phyloP scores from a whole-genome alignment of 2,113 vertebrate species.

The Callaeas wilsoni region DNA sequence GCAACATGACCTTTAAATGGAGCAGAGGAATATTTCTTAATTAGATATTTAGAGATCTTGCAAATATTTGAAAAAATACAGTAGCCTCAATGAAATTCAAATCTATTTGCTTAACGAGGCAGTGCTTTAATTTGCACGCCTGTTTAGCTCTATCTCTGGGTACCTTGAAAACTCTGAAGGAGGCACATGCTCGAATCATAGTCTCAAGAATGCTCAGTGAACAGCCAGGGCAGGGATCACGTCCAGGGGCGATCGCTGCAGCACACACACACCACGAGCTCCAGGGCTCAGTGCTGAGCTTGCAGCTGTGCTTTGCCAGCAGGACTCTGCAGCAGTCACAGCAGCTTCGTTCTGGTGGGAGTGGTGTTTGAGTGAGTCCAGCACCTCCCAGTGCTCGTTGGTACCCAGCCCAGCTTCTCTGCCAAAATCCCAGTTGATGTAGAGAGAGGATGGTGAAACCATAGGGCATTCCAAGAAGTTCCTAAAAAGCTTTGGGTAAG shows the following conservation, averaged over 20 bases:
- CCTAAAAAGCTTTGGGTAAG: background rate
- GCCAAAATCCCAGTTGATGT: background rate
- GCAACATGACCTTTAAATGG: background rate
- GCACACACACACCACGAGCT: background rate
- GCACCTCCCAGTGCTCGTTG: background rate
- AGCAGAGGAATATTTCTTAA: background rate
- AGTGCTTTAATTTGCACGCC: background rate
- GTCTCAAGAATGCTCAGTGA: background rate
- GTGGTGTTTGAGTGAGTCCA: background rate
- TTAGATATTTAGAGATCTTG: background rate
- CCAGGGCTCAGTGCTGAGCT: background rate
- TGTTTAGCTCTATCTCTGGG: background rate
- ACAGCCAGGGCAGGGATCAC: background rate
- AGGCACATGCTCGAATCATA: rapidly evolving
- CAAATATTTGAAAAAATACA: background rate
- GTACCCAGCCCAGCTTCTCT: background rate
- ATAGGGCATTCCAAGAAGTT: background rate
- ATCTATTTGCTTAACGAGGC: background rate
- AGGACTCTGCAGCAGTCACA: background rate
- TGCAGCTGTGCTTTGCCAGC: background rate
- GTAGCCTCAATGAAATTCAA: background rate
- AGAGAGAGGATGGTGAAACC: background rate
- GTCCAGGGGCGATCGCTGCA: background rate
- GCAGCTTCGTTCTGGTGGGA: background rate
- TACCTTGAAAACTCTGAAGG: background rate